Evolutionary conservation across 53 echinoderm and acorn worm species (phyloP).

Genomic region (Holothuria scabra): DNA sequence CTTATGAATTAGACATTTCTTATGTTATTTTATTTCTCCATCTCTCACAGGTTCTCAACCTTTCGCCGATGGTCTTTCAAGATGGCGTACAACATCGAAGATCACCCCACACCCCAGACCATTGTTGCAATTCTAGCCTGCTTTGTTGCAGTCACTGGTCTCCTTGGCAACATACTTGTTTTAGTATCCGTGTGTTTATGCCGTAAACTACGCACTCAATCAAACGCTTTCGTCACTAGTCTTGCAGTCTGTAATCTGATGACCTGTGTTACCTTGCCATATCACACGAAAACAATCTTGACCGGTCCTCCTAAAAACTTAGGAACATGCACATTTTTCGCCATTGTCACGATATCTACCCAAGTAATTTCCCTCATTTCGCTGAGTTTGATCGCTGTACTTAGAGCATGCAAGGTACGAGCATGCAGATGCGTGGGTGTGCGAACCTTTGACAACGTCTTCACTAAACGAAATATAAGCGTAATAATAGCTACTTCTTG

Average conservation of each 20-base stretch:
- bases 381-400: conserved; percentile 3
- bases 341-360: conserved; percentile 3
- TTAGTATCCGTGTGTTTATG: not conserved
- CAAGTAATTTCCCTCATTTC: conserved; percentile 5
- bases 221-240: conserved; percentile 18
- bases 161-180: conserved; percentile 7
- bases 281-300: not conserved
- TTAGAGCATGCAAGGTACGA: not conserved
- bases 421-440: not conserved
- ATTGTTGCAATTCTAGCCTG: not conserved
- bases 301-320: not conserved
- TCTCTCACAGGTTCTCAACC: no score
- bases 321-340: not conserved
- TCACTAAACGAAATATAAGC: no score
- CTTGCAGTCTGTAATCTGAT: not conserved
- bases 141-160: not conserved
- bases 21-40: no score
- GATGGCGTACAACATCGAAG: conserved; percentile 6
- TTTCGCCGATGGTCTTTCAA: no score
- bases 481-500: conserved; percentile 15
- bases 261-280: conserved; percentile 8
- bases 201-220: not conserved
- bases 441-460: not conserved
- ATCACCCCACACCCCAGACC: not conserved
- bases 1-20: no score